phyloP scores from a whole-genome alignment of 2,113 vertebrate species.

The Conger conger region DNA sequence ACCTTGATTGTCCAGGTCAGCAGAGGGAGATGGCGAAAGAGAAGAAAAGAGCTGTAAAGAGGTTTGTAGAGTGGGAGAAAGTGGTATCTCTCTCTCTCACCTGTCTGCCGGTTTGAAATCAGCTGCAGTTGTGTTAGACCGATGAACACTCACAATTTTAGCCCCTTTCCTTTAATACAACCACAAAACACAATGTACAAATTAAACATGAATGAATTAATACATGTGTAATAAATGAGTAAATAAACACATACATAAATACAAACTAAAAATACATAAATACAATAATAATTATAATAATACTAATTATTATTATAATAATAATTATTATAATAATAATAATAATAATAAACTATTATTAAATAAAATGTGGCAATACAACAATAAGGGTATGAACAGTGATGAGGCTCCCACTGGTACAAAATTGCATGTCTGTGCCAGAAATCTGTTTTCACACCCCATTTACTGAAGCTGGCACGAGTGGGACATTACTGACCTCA shows the following conservation, averaged over 20 bases:
- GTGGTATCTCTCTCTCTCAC: conserved; percentile 44
- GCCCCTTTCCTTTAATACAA: conserved; percentile 55
- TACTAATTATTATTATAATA: background rate
- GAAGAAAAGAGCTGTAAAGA: background rate
- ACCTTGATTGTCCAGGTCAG: background rate
- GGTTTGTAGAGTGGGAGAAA: too few relatives aligned
- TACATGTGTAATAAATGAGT: background rate
- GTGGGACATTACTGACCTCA: conserved; percentile 8
- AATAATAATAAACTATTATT: background rate
- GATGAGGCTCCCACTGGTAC: background rate
- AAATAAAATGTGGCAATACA: background rate
- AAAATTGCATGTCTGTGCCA: background rate
- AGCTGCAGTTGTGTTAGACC: conserved; percentile 60
- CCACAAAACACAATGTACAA: conserved; percentile 33
- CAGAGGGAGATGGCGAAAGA: background rate
- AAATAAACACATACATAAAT: conserved; percentile 15
- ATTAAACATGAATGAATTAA: conserved; percentile 24
- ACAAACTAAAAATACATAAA: background rate
- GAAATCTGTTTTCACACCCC: background rate
- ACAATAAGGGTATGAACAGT: background rate
- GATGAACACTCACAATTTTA: conserved; percentile 55
- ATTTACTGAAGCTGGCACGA: background rate
- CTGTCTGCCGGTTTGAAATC: conserved; percentile 56
- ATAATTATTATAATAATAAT: background rate
- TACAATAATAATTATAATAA: background rate